Conservation (phyloP, 2,113 vertebrate species). For the Anguilla japonica region DNA sequence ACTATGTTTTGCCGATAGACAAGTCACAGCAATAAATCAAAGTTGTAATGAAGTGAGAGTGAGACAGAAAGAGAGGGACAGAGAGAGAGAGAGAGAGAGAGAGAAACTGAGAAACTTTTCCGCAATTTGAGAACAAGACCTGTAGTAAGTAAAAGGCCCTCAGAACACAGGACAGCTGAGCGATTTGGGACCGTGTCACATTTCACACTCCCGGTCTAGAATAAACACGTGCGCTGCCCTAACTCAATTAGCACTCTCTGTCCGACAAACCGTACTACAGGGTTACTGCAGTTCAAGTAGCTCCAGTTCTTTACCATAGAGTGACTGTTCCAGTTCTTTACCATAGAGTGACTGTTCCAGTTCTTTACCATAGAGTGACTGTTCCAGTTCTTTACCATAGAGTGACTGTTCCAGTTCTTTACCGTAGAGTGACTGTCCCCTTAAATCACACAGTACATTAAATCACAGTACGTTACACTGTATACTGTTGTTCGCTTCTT, state of each 20-base stretch:
- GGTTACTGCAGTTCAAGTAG: not conserved
- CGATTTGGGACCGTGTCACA: slow-evolving; percentile 32
- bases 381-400: no score
- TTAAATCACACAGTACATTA: no score
- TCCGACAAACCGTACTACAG: slow-evolving; percentile 13
- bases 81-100: not conserved
- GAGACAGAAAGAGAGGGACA: not conserved
- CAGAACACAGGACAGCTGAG: slow-evolving; percentile 40
- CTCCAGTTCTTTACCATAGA: no score
- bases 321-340: no score
- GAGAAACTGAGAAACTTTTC: slow-evolving; percentile 1
- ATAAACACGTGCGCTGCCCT: slow-evolving; percentile 40
- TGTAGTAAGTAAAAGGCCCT: slow-evolving; percentile 31
- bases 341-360: no score
- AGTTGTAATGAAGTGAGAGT: not conserved
- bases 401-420: no score
- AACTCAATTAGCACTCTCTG: slow-evolving; percentile 17
- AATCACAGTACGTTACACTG: no score
- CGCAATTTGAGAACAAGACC: slow-evolving; percentile 43
- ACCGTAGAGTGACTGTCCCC: no score
- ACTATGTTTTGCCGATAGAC: not conserved
- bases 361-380: no score
- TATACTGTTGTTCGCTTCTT: no score
- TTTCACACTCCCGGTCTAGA: slow-evolving; percentile 38
- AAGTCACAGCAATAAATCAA: not conserved